A percentile compares a stretch with the other conserved stretches of the same genome.
Evolutionary conservation across 2,113 vertebrate genomes (phyloP).

Genomic region (Pygathrix nemaeus): DNA sequence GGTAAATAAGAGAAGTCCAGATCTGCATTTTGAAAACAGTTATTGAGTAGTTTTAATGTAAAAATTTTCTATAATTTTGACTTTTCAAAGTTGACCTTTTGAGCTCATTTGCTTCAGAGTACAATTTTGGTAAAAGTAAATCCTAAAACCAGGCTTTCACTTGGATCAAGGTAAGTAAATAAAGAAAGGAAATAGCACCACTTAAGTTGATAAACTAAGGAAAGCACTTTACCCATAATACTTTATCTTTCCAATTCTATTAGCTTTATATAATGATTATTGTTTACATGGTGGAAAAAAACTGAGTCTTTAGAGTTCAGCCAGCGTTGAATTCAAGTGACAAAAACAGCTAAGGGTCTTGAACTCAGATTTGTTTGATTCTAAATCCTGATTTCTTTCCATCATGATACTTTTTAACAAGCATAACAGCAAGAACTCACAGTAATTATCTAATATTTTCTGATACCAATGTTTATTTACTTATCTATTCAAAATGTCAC

Average conservation of each 20-base stretch:
- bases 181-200: not conserved
- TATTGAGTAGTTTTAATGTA: not conserved
- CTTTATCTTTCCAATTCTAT: not conserved
- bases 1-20: not conserved
- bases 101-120: not conserved
- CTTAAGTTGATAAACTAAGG: not conserved
- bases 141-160: not conserved
- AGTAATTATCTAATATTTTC: not conserved
- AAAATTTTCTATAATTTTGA: not conserved
- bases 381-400: not conserved
- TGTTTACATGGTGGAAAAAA: not conserved
- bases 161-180: not conserved
- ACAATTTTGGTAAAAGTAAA: slow-evolving; percentile 11
- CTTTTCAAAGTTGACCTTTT: not conserved
- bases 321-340: not conserved
- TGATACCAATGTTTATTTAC: not conserved
- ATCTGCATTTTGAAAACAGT: not conserved
- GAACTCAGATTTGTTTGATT: not conserved
- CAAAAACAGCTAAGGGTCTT: not conserved
- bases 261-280: not conserved
- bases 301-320: not conserved
- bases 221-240: not conserved
- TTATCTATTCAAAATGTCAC: not conserved
- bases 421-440: not conserved
- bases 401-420: not conserved